Evolutionary conservation across 2,888 invertebrate genomes (phyloP), one percentile per base, ranked within the genome.

Genomic region (Incurvaria masculella): DNA sequence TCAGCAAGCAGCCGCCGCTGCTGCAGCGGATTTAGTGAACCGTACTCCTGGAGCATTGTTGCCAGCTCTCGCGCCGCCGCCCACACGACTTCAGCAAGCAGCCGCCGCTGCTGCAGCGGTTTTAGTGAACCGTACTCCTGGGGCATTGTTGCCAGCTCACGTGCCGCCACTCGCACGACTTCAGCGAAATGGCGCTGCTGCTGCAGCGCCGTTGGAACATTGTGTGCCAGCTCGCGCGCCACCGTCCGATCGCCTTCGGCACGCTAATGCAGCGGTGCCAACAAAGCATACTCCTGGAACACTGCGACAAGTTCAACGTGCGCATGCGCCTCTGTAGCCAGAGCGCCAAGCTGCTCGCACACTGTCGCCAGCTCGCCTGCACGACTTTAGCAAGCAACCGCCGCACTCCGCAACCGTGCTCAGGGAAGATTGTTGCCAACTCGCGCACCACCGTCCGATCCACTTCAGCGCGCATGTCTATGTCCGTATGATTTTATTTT

Each of bases 331-430:
- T 68, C 38, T 75, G 71, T 6, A 79, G 81, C 0, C 83, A 84
- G 52, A 75, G 83, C 57, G 80, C 85, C 51, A 72, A 89, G 19
- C 56, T 89, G 0, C 74, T 83, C 45, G 90, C 89, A 10, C 86
- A 88, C 52, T 86, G 86, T 55, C 74, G 73, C 42, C 76, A 76
- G 55, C 52, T 78, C 18, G 64, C n/a, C 68, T 65, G 0, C 60
- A 69, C 46, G 63, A 71, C 56, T 71, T 75, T 49, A 65, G 56
- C 11, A 56, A 61, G 1, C 59, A 33, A n/a, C 33, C 33, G 33
- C 33, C 33, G 33, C 8, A 14, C 6, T 33, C 8, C 11, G 3
- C 11, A 8, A 33, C n/a, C 33, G 33, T 11, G 33, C 8, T 14
- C 33, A n/a, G 8, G 11, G 33, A 8, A n/a, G 11, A 33, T n/a